A percentile compares a stretch with the other conserved stretches of the same genome.
Evolutionary conservation across 2,888 invertebrate species (phyloP).

Genomic region (Sphaeridia pumilis): DNA sequence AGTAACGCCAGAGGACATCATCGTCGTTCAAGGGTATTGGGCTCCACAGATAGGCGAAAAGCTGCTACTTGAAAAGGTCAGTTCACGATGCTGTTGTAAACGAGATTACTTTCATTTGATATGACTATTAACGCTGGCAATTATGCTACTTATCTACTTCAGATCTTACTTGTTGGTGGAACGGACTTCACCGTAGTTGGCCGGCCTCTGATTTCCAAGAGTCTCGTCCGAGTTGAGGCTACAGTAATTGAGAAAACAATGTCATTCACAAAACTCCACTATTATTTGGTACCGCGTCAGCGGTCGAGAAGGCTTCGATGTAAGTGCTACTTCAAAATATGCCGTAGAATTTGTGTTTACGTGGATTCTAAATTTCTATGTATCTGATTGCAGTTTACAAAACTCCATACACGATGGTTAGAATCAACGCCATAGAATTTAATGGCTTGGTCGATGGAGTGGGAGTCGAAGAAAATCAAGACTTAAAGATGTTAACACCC

Average conservation of each 20-base stretch:
- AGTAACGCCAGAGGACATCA: slow-evolving; percentile 70
- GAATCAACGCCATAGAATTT: slow-evolving; percentile 40
- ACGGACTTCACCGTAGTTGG: slow-evolving; percentile 72
- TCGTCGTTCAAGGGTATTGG: slow-evolving; percentile 72
- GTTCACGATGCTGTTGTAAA: slow-evolving; percentile 3
- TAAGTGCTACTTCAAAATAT: slow-evolving; percentile 39
- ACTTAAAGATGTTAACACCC: too few species aligned
- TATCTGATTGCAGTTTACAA: slow-evolving; percentile 37
- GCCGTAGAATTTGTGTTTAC: background rate
- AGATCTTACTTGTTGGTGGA: slow-evolving; percentile 61
- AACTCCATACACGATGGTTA: slow-evolving; percentile 38
- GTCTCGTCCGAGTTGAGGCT: slow-evolving; percentile 61
- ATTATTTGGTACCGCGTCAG: slow-evolving; percentile 45
- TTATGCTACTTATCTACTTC: background rate
- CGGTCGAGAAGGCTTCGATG: slow-evolving; percentile 58
- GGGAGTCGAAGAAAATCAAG: too few species aligned
- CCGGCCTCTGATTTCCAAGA: slow-evolving; percentile 60
- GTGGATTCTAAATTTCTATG: slow-evolving; percentile 32
- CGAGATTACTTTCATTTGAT: background rate
- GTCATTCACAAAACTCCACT: slow-evolving; percentile 65
- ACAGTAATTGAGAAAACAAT: slow-evolving; percentile 73
- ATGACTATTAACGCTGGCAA: background rate
- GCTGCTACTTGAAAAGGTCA: slow-evolving; percentile 65
- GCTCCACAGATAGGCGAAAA: slow-evolving; percentile 67
- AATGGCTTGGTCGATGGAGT: slow-evolving; percentile 46